Base-by-base conservation (phyloP, 2,888 invertebrate genomes). In the Diaperis boleti region DNA sequence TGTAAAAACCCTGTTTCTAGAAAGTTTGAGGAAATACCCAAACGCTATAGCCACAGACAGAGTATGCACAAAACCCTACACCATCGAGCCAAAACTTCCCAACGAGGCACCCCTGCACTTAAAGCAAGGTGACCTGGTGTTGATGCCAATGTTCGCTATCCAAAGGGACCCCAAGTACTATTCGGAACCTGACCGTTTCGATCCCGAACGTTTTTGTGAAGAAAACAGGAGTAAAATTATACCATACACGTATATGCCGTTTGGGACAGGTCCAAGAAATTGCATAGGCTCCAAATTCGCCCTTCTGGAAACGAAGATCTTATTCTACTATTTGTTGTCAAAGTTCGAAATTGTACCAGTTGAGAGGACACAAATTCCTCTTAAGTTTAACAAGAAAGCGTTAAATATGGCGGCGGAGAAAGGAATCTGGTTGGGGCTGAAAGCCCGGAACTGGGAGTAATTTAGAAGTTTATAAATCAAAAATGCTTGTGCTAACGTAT, bases 181-280 rank as follows among this genome's bases (percentile, higher is more conserved):
- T 56, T 71, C 74, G n/a, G 55, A 78, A 13, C 79, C 79, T 5
- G 70, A 74, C 4, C 63, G 70, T 13, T 80, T 80, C 49, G 75
- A 78, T 69, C 79, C 79, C 0, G 78, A 79, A 62, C 62, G 79
- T 60, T 79, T 79, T 64, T 85, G 81, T 1, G 84, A 86, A 0
- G 84, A 86, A 66, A 87, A 87, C 70, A 85, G 84, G 66, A 76
- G 79, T 0, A 81, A 81, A n/a, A 83, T 84, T 10, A 70, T 79
- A 8, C 81, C 82, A 0, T 82, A 81, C 39, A 76, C 83, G 0
- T 76, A 72, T 39, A 3, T 77, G 13, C 76, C 78, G 1, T 78
- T 78, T 64, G 78, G 78, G 1, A 8, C 86, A 0, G 89, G 89
- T 1, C 88, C 85, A 1, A 83, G 88, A 57, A 87, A 83, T 72